phyloP scores from a whole-genome alignment of 2,113 vertebrate genomes.

The Sialia sialis region DNA sequence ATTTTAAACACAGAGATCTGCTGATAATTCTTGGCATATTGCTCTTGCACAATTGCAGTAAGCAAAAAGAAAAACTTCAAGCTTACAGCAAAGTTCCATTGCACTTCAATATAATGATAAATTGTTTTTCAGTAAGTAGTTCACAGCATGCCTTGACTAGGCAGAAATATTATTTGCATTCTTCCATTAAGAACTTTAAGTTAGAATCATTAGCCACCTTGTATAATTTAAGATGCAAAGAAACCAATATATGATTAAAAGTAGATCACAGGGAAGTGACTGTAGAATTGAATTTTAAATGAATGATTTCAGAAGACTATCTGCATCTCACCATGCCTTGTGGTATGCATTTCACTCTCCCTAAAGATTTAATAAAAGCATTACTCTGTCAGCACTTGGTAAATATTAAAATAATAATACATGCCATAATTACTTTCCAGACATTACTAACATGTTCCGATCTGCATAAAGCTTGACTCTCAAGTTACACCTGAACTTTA shows the following conservation, averaged over 20 bases:
- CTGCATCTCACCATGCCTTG: not conserved
- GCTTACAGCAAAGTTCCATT: not conserved
- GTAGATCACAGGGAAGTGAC: slow-evolving; percentile 8
- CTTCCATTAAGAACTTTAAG: slow-evolving; percentile 24
- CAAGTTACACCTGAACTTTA: not conserved
- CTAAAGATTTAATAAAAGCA: slow-evolving; percentile 35
- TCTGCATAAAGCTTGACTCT: slow-evolving; percentile 36
- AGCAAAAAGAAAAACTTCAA: not conserved
- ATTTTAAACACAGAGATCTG: slow-evolving; percentile 44
- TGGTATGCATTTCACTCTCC: slow-evolving; percentile 4
- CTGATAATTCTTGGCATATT: slow-evolving; percentile 31
- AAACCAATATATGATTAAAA: slow-evolving; percentile 25
- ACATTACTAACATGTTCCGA: slow-evolving; percentile 34
- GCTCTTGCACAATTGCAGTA: not conserved
- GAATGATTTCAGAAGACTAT: not conserved
- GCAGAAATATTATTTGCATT: slow-evolving; percentile 59
- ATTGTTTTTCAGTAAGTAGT: slow-evolving; percentile 16
- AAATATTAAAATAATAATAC: slow-evolving; percentile 56
- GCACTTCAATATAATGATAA: slow-evolving; percentile 3
- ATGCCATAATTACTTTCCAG: slow-evolving; percentile 45
- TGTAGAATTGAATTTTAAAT: slow-evolving; percentile 22
- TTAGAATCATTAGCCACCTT: slow-evolving; percentile 32
- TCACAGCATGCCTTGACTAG: not conserved
- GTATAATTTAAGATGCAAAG: not conserved
- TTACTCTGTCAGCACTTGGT: slow-evolving; percentile 39